Evolutionary conservation across 2,888 invertebrate genomes (phyloP), one percentile per base, ranked within the genome.

Genomic region (Cactoblastis cactorum): DNA sequence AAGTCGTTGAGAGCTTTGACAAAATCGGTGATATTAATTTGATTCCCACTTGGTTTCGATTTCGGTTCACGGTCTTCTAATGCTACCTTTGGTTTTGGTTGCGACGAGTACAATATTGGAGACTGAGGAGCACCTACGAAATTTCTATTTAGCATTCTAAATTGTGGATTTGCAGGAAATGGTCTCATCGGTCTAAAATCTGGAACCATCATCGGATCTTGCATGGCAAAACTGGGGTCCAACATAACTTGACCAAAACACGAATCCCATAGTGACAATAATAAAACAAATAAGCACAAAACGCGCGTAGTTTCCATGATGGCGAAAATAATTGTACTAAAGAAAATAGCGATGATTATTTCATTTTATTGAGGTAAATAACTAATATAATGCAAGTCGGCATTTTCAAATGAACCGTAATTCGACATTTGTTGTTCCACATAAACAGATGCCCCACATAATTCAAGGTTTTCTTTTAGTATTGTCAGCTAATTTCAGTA

Each of bases 401-500:
- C 78, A 69, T 59, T 71, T 70, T 62, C 60, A 54, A 54, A 57
- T 62, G 61, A 53, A 62, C 58, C 55, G 54, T 56, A 53, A 62
- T 37, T 46, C 60, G 56, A 60, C 62, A 71, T 63, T 72, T 59
- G 70, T 19, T 51, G 32, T 4, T 35, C 34, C 14, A 24, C 48
- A 43, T 48, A 51, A 49, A 32, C 22, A 14, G 50, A 48, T 71
- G 79, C 63, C 70, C 77, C 66, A 74, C 71, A 75, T 77, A 69
- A 58, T 62, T 22, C 39, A 39, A 39, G 34, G 19, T 32, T 62
- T 59, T 22, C 65, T 67, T 67, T 74, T 74, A 56, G 63, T 71
- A 69, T 64, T 70, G 78, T 86, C 84, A 88, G 81, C 86, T 87
- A 67, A 88, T 80, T 70, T 87, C 80, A 61, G 84, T 80, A 74